These are phyloP conservation scores for Zonotrichia albicollis DNA, from an alignment of 2,797 vertebrate species.

Conservation along the genomic window DNA sequence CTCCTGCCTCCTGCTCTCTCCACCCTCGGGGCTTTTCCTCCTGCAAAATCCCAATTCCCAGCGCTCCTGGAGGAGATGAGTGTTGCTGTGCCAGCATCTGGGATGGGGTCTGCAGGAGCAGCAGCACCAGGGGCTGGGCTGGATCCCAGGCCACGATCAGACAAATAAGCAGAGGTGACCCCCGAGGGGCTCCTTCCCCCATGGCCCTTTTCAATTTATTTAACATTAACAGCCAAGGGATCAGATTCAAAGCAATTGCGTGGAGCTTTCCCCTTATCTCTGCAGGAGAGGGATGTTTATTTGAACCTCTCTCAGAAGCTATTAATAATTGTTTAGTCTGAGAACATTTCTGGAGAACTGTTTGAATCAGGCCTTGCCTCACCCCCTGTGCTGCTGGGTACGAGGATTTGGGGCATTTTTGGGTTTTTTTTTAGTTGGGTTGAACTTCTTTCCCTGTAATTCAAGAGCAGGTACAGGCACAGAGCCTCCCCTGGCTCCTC, in stretches of 20 bases:
- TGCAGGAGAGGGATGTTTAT: slow-evolving; percentile 58
- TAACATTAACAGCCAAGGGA: not conserved
- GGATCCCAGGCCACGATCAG: not conserved
- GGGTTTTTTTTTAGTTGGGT: not conserved
- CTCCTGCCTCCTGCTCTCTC: not conserved
- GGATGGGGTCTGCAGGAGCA: not conserved
- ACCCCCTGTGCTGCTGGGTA: not conserved
- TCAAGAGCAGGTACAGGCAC: not conserved
- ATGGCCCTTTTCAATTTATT: not conserved
- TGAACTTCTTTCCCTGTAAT: not conserved
- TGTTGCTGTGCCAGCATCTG: not conserved
- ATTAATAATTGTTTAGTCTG: slow-evolving; percentile 72
- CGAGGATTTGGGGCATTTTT: accelerated
- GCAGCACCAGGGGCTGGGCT: not conserved
- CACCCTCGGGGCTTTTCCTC: not conserved
- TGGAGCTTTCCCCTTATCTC: slow-evolving; percentile 39
- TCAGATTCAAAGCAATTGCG: slow-evolving; percentile 27
- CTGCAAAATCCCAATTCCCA: not conserved
- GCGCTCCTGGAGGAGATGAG: accelerated
- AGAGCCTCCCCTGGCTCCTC: not conserved
- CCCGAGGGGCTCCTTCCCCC: not conserved
- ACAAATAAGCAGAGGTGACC: slow-evolving; percentile 41
- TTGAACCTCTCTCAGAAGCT: slow-evolving; percentile 54
- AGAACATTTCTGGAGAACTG: slow-evolving; percentile 37
- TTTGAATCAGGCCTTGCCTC: not conserved